A percentile compares a stretch with the other conserved stretches of the same genome.
Evolutionary conservation across 1,140 invertebrate species (phyloP).

Genomic region (Drosophila arizonae): DNA sequence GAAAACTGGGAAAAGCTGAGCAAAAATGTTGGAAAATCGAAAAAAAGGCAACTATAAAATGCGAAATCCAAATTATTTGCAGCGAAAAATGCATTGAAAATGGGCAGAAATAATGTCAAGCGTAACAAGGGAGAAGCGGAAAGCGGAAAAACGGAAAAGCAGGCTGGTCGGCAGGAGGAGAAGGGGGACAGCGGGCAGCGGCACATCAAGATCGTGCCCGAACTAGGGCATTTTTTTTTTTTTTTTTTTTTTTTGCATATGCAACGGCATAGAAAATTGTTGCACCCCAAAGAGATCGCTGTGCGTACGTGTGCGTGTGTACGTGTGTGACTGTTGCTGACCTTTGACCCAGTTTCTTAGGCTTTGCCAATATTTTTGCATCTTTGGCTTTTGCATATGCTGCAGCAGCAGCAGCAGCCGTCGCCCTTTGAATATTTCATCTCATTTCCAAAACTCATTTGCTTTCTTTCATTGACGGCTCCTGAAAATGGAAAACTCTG

Average conservation of each 20-base stretch:
- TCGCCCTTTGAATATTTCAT: conserved; percentile 48
- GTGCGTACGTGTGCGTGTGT: conserved; percentile 3
- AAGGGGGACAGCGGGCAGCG: conserved; percentile 4
- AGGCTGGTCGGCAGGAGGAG: conserved; percentile 9
- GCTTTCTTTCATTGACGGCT: conserved; percentile 27
- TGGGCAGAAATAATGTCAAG: conserved; percentile 62
- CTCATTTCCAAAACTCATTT: conserved; percentile 58
- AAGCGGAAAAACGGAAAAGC: background rate
- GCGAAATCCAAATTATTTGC: conserved; percentile 51
- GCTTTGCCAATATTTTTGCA: conserved; percentile 66
- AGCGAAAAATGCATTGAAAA: conserved; percentile 68
- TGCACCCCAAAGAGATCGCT: conserved; percentile 27
- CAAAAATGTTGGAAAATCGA: conserved; percentile 52
- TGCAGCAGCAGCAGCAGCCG: conserved; percentile 19
- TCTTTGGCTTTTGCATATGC: conserved; percentile 60
- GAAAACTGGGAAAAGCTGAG: conserved; percentile 20
- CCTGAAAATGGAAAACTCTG: conserved; percentile 17
- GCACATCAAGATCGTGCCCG: conserved; percentile 8
- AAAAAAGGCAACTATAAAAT: conserved; percentile 47
- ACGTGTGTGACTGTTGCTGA: conserved; percentile 26
- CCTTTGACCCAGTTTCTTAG: conserved; percentile 66
- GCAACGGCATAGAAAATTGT: conserved; percentile 68
- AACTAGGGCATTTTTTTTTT: conserved; percentile 11
- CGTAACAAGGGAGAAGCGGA: conserved; percentile 48
- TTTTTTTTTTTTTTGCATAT: conserved; percentile 65